Evolutionary conservation across 2,797 vertebrate species (phyloP).

Genomic region (Myotis vivesi): DNA sequence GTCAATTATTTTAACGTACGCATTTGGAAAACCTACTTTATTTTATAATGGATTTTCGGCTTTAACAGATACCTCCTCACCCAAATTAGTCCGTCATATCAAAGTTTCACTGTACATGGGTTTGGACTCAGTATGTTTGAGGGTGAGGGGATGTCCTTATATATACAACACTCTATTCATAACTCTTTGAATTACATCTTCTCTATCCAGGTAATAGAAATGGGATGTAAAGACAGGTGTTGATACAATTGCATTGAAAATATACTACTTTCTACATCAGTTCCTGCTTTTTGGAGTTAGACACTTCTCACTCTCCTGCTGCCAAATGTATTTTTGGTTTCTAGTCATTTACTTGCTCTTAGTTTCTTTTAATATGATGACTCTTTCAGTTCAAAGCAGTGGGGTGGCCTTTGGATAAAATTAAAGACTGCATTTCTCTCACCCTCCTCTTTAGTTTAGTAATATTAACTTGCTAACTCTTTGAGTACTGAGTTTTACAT

Average conservation of each 20-base stretch:
- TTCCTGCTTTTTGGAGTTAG: neutral
- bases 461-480: neutral
- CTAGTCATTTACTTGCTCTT: neutral
- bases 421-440: neutral
- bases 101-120: neutral
- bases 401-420: neutral
- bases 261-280: neutral
- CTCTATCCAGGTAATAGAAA: neutral
- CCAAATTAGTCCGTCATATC: too few relatives aligned
- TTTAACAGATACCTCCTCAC: too few relatives aligned
- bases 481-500: neutral
- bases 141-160: neutral
- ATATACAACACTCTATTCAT: neutral
- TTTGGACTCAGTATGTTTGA: neutral
- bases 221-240: neutral
- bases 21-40: too few relatives aligned
- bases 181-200: neutral
- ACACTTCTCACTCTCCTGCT: neutral
- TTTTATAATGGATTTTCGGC: too few relatives aligned
- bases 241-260: constrained; percentile 39
- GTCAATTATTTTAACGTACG: too few relatives aligned
- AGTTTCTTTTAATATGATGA: neutral
- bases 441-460: neutral
- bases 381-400: neutral
- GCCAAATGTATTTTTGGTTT: neutral